Base-by-base conservation (phyloP, 2,888 invertebrate species). In the Osedax fenrisi region DNA sequence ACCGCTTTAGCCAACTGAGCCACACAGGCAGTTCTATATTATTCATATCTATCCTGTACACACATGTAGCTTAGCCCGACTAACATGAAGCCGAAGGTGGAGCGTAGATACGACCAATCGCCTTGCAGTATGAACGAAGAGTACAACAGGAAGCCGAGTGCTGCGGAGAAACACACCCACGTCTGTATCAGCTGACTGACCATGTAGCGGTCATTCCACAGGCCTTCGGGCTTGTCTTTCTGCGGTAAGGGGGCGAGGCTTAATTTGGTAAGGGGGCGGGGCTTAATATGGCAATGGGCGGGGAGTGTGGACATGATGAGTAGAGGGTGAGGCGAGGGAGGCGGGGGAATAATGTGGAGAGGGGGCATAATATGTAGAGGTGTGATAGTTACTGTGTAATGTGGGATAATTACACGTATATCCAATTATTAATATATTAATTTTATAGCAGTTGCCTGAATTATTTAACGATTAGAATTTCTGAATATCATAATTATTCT, bases 11-110 rank as follows among this genome's bases (percentile, higher is more conserved):
- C n/a, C n/a, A n/a, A n/a, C n/a, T n/a, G n/a, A n/a, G n/a, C n/a
- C n/a, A n/a, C n/a, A n/a, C n/a, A n/a, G n/a, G n/a, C n/a, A n/a
- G n/a, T n/a, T n/a, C n/a, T n/a, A n/a, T n/a, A n/a, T n/a, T n/a
- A n/a, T n/a, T n/a, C n/a, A n/a, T n/a, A n/a, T n/a, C n/a, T n/a
- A n/a, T n/a, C n/a, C n/a, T n/a, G n/a, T n/a, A n/a, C n/a, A n/a
- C n/a, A n/a, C n/a, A n/a, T n/a, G n/a, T n/a, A n/a, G n/a, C n/a
- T n/a, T n/a, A n/a, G n/a, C n/a, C n/a, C n/a, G n/a, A 87, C 90
- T 88, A 86, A 91, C 91, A 91, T 90, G 82, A 91, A 91, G 75
- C 91, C 91, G 84, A 90, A 90, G 0, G 91, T 91, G 66, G 90
- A 89, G 80, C 89, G 79, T 17, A 87, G 77, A 79, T 87, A 87